Percentiles rank a stretch among this genome's conserved stretches.
phyloP scores from a whole-genome alignment of 1,140 invertebrate species.

The Colletes latitarsis region DNA sequence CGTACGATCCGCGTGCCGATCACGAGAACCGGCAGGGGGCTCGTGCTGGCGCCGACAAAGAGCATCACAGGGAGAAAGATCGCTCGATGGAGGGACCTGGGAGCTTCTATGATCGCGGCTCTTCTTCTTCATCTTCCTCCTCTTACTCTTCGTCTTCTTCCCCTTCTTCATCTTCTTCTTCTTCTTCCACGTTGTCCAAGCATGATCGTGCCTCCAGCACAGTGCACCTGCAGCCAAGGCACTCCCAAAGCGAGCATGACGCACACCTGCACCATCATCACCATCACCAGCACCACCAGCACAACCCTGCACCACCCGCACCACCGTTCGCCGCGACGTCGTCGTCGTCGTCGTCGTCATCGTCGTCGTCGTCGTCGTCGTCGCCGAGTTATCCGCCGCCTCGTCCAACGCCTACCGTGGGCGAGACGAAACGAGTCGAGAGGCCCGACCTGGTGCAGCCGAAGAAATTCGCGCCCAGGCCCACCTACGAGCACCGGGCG shows the following conservation, averaged over 20 bases:
- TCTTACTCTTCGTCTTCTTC: slow-evolving; percentile 67
- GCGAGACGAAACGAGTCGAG: slow-evolving; percentile 74
- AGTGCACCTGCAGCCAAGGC: slow-evolving; percentile 71
- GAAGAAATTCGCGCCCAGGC: slow-evolving; percentile 79
- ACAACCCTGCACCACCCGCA: slow-evolving; percentile 70
- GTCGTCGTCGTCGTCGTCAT: slow-evolving; percentile 39
- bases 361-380: slow-evolving; percentile 59
- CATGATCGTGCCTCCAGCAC: slow-evolving; percentile 76
- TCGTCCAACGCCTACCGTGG: slow-evolving; percentile 74
- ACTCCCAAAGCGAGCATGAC: slow-evolving; percentile 76
- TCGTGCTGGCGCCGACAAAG: slow-evolving; percentile 43
- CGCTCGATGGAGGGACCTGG: slow-evolving; percentile 64
- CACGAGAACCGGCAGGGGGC: slow-evolving; percentile 61
- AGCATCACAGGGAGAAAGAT: slow-evolving; percentile 49
- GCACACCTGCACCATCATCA: slow-evolving; percentile 71
- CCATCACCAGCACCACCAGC: slow-evolving; percentile 74
- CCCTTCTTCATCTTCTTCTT: slow-evolving; percentile 66
- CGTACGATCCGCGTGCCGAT: slow-evolving; percentile 69
- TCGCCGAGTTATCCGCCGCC: slow-evolving; percentile 60
- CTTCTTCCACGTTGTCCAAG: slow-evolving; percentile 72
- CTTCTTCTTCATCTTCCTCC: slow-evolving; percentile 61
- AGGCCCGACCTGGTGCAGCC: slow-evolving; percentile 52
- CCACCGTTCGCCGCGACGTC: slow-evolving; percentile 63
- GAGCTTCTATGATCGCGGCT: slow-evolving; percentile 55
- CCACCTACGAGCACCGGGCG: slow-evolving; percentile 78